These are phyloP conservation scores for Hydrocynus forskahlii DNA, from an alignment of 2,797 vertebrate species.

Conservation along the genomic window DNA sequence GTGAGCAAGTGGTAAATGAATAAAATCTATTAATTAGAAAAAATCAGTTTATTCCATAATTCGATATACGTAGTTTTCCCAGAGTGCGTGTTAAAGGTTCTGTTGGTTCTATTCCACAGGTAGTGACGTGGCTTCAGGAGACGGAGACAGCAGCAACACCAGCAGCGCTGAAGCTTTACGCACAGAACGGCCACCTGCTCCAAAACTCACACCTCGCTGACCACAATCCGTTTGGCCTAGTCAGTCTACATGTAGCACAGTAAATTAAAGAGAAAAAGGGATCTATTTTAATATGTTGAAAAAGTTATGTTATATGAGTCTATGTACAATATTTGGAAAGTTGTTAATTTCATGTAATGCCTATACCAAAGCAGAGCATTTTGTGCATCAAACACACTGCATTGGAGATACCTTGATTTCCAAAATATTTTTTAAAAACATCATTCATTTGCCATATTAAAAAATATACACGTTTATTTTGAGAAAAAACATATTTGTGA, in stretches of 20 bases:
- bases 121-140: conserved; percentile 87
- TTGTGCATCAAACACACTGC: background rate
- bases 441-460: too few species aligned
- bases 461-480: too few species aligned
- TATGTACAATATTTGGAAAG: conserved; percentile 67
- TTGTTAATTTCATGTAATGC: conserved; percentile 50
- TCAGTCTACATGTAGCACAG: conserved; percentile 78
- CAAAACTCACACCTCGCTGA: conserved; percentile 93
- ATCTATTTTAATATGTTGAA: conserved; percentile 80
- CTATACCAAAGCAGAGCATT: conserved; percentile 42
- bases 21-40: background rate
- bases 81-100: background rate
- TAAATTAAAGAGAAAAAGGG: conserved; percentile 79
- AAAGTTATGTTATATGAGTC: conserved; percentile 50
- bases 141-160: conserved; percentile 76
- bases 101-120: conserved; percentile 72
- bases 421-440: too few species aligned
- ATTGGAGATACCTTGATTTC: too few species aligned
- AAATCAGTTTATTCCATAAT: too few species aligned
- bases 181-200: conserved; percentile 76
- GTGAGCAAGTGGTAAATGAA: background rate
- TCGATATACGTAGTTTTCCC: background rate
- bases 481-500: too few species aligned
- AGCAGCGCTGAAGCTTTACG: conserved; percentile 67
- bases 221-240: conserved; percentile 54